Evolutionary conservation across 2,797 vertebrate species (phyloP).

Genomic region (Microchirus variegatus): DNA sequence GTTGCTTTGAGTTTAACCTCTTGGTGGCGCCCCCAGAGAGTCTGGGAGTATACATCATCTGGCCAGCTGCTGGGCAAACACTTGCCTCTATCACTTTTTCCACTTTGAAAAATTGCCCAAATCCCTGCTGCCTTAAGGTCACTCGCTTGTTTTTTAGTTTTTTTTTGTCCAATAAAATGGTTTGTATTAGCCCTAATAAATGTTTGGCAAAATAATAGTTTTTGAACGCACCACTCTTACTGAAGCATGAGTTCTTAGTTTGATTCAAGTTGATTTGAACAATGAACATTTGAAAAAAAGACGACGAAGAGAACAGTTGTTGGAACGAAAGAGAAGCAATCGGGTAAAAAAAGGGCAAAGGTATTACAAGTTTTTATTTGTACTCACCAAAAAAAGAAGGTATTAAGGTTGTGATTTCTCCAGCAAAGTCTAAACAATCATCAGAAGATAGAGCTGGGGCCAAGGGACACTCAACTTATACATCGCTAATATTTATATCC

Average conservation of each 20-base stretch:
- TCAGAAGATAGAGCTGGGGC: too few relatives aligned
- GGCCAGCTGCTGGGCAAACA: constrained; percentile 53
- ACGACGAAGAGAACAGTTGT: too few relatives aligned
- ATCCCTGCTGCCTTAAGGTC: constrained; percentile 54
- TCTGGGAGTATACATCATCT: constrained; percentile 59
- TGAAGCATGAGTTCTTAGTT: background rate
- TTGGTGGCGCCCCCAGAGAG: constrained; percentile 46
- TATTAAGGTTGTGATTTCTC: too few relatives aligned
- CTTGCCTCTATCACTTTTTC: constrained; percentile 59
- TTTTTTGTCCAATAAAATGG: constrained; percentile 21
- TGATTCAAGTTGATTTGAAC: background rate
- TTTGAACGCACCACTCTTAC: constrained; percentile 10
- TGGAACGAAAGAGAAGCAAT: too few relatives aligned
- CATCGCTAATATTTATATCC: too few relatives aligned
- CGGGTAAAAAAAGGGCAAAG: too few relatives aligned
- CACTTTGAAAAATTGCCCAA: constrained; percentile 49
- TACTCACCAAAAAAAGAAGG: too few relatives aligned
- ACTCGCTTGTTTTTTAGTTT: constrained; percentile 44
- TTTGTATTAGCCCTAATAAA: constrained; percentile 37
- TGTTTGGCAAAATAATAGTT: constrained; percentile 39
- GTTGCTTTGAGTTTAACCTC: constrained; percentile 37
- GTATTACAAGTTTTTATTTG: too few relatives aligned
- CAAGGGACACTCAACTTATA: too few relatives aligned
- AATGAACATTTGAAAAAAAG: too few relatives aligned
- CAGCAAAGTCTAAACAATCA: too few relatives aligned